phyloP scores from a whole-genome alignment of 2,113 vertebrate species.

The Tupaia chinensis region DNA sequence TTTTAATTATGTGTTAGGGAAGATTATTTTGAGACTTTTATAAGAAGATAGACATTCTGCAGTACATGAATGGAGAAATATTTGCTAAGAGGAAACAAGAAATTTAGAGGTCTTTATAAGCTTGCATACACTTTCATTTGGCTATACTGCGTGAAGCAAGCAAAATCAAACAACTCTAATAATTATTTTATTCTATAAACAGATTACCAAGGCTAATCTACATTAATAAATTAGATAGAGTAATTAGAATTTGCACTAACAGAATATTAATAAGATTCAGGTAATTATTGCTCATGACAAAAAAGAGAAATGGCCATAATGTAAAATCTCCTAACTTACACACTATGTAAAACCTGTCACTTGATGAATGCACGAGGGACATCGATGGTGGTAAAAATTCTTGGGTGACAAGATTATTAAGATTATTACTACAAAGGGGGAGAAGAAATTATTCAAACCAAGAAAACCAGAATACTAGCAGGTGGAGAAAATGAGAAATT shows the following conservation, averaged over 20 bases:
- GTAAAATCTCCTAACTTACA: not conserved
- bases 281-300: not conserved
- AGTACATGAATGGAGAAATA: not conserved
- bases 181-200: not conserved
- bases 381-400: not conserved
- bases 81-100: not conserved
- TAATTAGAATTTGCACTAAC: not conserved
- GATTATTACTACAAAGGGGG: not conserved
- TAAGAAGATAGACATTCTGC: not conserved
- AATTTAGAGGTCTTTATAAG: not conserved
- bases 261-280: not conserved
- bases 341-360: not conserved
- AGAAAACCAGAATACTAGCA: not conserved
- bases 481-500: not conserved
- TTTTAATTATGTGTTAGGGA: not conserved
- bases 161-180: slow-evolving; percentile 27
- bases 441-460: not conserved
- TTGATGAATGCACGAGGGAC: fast-evolving
- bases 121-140: not conserved
- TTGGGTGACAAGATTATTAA: not conserved
- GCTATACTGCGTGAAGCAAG: not conserved
- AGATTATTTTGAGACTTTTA: slow-evolving; percentile 31
- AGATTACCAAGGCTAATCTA: not conserved
- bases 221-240: not conserved
- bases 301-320: not conserved